These are phyloP conservation scores for Standfussiana lucernea DNA, from an alignment of 2,888 invertebrate genomes.

Conservation along the genomic window DNA sequence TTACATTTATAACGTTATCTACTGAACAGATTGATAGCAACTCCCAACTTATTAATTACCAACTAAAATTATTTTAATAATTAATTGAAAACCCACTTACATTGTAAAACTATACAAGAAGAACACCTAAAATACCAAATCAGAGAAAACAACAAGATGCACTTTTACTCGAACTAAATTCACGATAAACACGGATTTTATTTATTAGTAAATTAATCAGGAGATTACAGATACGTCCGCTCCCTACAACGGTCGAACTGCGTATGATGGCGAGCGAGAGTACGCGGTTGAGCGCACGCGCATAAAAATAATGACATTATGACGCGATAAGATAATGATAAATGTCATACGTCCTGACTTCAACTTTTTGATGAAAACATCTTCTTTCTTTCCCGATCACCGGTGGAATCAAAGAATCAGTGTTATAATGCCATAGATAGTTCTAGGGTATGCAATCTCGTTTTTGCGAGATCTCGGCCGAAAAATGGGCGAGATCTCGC, in stretches of 20 bases:
- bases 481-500: no score
- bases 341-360: no score
- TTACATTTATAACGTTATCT: constrained; percentile 16
- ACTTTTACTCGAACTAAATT: neutral
- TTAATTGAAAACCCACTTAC: constrained; percentile 15
- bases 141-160: neutral
- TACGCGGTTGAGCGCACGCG: neutral
- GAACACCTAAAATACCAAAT: neutral
- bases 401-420: neutral
- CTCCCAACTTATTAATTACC: neutral
- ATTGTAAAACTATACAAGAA: neutral
- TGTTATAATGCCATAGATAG: neutral
- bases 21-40: neutral
- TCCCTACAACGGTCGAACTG: neutral
- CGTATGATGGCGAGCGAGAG: neutral
- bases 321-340: constrained; percentile 9
- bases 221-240: neutral
- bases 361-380: neutral
- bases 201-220: constrained; percentile 8
- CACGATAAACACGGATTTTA: neutral
- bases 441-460: no score
- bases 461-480: no score
- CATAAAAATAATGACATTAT: constrained; percentile 5
- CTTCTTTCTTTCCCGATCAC: neutral
- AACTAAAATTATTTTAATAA: neutral